Percentiles rank a stretch among this genome's conserved stretches.
Evolutionary conservation across 2,888 invertebrate genomes (phyloP).

Genomic region (Pseudococcus jackbeardsleyi): DNA sequence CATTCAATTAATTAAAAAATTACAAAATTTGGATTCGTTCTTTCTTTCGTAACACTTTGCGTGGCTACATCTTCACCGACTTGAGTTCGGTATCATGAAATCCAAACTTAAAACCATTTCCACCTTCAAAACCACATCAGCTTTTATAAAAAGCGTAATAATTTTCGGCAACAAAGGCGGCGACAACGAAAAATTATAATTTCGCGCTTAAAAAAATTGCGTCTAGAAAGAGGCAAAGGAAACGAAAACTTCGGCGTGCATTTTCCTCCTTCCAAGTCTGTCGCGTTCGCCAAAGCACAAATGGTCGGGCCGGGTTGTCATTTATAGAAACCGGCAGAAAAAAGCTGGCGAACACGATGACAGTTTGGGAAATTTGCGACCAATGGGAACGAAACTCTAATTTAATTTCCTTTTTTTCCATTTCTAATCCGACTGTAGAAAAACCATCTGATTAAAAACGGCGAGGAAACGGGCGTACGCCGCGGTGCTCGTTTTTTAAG

Average conservation of each 20-base stretch:
- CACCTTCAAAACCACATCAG: not conserved
- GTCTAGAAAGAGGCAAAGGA: not conserved
- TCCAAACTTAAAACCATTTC: slow-evolving; percentile 4
- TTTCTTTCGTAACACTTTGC: too few relatives aligned
- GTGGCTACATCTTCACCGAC: too few relatives aligned
- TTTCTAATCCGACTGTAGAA: slow-evolving; percentile 16
- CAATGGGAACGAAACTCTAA: not conserved
- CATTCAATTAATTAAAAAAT: too few relatives aligned
- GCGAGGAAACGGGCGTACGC: not conserved
- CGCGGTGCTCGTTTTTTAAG: not conserved
- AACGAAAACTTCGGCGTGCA: not conserved
- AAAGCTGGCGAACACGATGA: slow-evolving; percentile 1
- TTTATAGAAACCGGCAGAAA: not conserved
- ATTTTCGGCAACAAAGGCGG: not conserved
- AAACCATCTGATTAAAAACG: not conserved
- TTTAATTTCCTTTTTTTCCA: slow-evolving; percentile 9
- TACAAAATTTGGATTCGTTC: too few relatives aligned
- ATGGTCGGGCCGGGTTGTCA: not conserved
- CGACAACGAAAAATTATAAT: slow-evolving; percentile 31
- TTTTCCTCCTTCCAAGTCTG: not conserved
- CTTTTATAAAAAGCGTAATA: slow-evolving; percentile 11
- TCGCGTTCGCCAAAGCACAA: not conserved
- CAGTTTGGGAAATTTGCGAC: slow-evolving; percentile 32
- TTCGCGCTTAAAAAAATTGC: not conserved
- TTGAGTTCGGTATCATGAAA: not conserved